Conservation (phyloP, 1,140 invertebrate genomes). For the Aplysia californica region DNA sequence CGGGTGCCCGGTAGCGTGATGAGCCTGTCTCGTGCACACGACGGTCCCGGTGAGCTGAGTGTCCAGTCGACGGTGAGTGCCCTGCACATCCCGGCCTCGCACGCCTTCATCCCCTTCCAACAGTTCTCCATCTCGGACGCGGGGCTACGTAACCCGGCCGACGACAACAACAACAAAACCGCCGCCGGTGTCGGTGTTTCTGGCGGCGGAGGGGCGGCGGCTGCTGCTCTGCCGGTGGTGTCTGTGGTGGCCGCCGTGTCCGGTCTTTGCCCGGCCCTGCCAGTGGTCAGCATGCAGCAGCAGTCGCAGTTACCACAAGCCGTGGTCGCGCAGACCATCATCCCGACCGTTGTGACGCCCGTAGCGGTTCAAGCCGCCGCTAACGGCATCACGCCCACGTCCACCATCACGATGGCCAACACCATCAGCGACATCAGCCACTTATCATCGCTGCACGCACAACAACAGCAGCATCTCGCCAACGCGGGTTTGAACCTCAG, state of each 20-base stretch:
- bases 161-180: constrained; percentile 32
- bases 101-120: constrained; percentile 25
- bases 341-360: constrained; percentile 13
- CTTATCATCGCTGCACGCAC: background rate
- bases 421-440: constrained; percentile 18
- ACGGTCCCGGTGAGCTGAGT: background rate
- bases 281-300: constrained; percentile 29
- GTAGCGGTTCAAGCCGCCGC: constrained; percentile 12
- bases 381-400: background rate
- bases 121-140: constrained; percentile 20
- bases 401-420: constrained; percentile 16
- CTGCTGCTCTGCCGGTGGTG: background rate
- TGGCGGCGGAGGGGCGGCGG: background rate
- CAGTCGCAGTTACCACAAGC: constrained; percentile 2
- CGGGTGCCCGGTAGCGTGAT: background rate
- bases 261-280: constrained; percentile 12
- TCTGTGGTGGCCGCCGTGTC: constrained; percentile 21
- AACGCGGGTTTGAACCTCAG: background rate
- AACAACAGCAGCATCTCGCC: background rate
- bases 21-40: constrained; percentile 4
- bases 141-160: constrained; percentile 15
- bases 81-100: constrained; percentile 21
- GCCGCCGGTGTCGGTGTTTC: no score
- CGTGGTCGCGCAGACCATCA: constrained; percentile 1
- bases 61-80: constrained; percentile 18